phyloP scores from a whole-genome alignment of 2,888 invertebrate species.

The Scaptomyza cyrtandrae region DNA sequence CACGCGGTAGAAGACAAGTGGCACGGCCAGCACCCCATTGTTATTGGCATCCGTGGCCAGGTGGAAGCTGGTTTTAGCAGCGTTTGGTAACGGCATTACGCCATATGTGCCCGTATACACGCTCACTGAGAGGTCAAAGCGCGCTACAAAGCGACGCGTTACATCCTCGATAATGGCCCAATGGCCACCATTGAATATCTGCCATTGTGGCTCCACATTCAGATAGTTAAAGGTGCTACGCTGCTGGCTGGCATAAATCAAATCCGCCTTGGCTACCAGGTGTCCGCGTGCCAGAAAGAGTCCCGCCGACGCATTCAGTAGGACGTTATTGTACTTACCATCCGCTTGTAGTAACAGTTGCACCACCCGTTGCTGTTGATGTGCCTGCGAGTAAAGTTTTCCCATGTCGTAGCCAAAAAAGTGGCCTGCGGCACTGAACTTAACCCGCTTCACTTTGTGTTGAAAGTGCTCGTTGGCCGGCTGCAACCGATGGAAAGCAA shows the following conservation, averaged over 20 bases:
- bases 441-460: conserved; percentile 80
- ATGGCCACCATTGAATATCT: conserved; percentile 86
- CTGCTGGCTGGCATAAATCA: conserved; percentile 85
- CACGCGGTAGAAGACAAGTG: conserved; percentile 86
- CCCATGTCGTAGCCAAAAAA: conserved; percentile 79
- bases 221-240: conserved; percentile 86
- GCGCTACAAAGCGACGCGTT: conserved; percentile 84
- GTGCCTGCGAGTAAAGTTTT: conserved; percentile 78
- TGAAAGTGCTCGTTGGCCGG: conserved; percentile 84
- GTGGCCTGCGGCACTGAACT: conserved; percentile 81
- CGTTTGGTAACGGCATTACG: conserved; percentile 84
- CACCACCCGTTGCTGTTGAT: conserved; percentile 80
- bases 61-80: conserved; percentile 75
- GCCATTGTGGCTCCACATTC: conserved; percentile 87
- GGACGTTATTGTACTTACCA: conserved; percentile 3
- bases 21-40: conserved; percentile 85
- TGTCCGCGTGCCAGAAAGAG: conserved; percentile 85
- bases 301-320: conserved; percentile 60
- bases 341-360: conserved; percentile 64
- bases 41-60: conserved; percentile 79
- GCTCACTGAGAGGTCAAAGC: conserved; percentile 77
- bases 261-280: conserved; percentile 86
- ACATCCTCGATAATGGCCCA: conserved; percentile 86
- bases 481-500: conserved; percentile 81
- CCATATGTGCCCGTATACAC: conserved; percentile 87